Evolutionary conservation across 2,113 vertebrate species (phyloP), one percentile per base, ranked within the genome.

Genomic region (Miniopterus natalensis): DNA sequence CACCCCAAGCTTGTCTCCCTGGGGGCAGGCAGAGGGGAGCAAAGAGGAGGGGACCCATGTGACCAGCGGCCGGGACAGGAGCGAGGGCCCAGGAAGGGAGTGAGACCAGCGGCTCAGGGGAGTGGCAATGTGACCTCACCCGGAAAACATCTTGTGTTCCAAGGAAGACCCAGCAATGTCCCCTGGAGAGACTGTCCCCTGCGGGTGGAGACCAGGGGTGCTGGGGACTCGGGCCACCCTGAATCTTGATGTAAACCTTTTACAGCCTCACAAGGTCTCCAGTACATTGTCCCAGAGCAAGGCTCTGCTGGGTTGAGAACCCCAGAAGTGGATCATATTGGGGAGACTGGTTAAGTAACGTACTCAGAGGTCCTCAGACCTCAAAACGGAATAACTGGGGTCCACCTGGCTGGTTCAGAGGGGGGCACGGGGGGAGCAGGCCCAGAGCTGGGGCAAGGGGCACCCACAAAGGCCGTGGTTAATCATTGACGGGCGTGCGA

Each of bases 391-490:
- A 49, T 36, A 13, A 1, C n/a, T 4, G 51, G 66, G 42, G 23
- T 18, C 27, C 73, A 49, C 29, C 13, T 10, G 1, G 21, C 6
- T 10, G 2, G 2, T 59, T 61, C 71, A n/a, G 57, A 89, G 61
- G 13, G 2, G 59, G 27, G 11, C 11, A 29, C 5, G 11, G 25
- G 59, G 59, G 88, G 61, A 45, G 36, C 7, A 17, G 51, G 51
- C 59, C 8, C 9, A 4, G 59, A 27, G 59, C 61, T 29, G 17
- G 42, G n/a, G 27, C 29, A 2, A 1, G 86, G 95, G 96, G 97
- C 97, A 88, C 97, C 97, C 97, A 96, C 95, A 94, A 98, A 96
- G 13, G 21, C 81, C 77, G 13, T 81, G 57, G 98, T 98, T 98
- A 96, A 98, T 97, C 97, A 98, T 95, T 95, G 95, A 94, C 77